Evolutionary conservation across 2,113 vertebrate genomes (phyloP).

Genomic region (Cheirogaleus medius): DNA sequence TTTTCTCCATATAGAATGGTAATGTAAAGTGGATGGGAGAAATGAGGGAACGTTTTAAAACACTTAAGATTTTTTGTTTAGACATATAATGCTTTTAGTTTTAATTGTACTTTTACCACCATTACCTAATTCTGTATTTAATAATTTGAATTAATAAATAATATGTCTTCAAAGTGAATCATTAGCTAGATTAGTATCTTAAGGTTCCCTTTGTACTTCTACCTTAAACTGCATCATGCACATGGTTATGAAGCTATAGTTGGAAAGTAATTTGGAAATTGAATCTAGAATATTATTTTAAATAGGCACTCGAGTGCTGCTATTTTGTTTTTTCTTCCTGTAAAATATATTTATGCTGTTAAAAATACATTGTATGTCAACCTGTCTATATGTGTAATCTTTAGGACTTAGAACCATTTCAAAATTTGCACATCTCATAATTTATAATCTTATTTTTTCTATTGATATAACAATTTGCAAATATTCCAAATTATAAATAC

Average conservation of each 20-base stretch:
- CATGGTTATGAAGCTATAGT: not conserved
- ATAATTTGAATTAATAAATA: not conserved
- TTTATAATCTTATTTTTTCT: not conserved
- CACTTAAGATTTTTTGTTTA: not conserved
- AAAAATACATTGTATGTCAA: not conserved
- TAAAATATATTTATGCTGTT: not conserved
- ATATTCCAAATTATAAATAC: not conserved
- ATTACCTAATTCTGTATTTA: not conserved
- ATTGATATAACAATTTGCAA: not conserved
- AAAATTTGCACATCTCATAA: not conserved
- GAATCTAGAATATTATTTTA: not conserved
- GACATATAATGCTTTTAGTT: not conserved
- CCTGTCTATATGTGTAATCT: not conserved
- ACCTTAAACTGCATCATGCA: not conserved
- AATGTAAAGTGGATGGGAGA: not conserved
- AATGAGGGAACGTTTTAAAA: not conserved
- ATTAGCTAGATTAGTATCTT: not conserved
- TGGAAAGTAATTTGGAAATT: slow-evolving; percentile 26
- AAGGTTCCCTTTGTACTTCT: not conserved
- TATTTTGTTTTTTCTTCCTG: not conserved
- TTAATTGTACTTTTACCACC: not conserved
- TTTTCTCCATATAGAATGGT: slow-evolving; percentile 4
- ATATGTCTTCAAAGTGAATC: not conserved
- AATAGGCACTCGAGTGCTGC: not conserved
- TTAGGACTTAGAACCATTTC: not conserved